phyloP scores from a whole-genome alignment of 2,113 vertebrate genomes.

The Hypomesus transpacificus region DNA sequence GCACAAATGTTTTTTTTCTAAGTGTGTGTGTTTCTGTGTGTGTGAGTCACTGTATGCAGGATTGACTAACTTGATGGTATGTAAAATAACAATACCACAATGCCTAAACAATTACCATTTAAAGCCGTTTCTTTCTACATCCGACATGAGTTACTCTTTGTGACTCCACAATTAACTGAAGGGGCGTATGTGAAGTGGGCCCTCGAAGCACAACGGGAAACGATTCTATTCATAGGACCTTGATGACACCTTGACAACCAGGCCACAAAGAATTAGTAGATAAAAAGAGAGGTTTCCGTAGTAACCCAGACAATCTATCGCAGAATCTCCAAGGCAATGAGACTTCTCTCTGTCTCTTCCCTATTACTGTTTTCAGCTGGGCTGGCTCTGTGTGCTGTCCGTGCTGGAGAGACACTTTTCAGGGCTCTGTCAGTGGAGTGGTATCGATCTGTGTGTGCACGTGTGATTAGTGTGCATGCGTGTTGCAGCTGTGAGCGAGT shows the following conservation, averaged over 20 bases:
- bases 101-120: too few species aligned
- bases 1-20: background rate
- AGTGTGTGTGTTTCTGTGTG: background rate
- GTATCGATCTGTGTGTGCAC: too few species aligned
- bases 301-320: background rate
- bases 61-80: background rate
- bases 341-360: background rate
- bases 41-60: background rate
- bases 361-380: too few species aligned
- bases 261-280: background rate
- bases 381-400: too few species aligned
- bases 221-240: background rate
- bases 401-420: too few species aligned
- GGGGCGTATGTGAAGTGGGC: background rate
- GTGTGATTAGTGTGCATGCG: too few species aligned
- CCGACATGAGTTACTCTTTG: background rate
- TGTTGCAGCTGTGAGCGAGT: too few species aligned
- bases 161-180: background rate
- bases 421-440: too few species aligned
- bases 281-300: conserved; percentile 2
- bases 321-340: background rate
- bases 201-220: background rate
- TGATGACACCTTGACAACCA: background rate
- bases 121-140: background rate
- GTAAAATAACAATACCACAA: too few species aligned